Evolutionary conservation across 2,797 vertebrate genomes (phyloP).

Genomic region (Sandelia bainsii): DNA sequence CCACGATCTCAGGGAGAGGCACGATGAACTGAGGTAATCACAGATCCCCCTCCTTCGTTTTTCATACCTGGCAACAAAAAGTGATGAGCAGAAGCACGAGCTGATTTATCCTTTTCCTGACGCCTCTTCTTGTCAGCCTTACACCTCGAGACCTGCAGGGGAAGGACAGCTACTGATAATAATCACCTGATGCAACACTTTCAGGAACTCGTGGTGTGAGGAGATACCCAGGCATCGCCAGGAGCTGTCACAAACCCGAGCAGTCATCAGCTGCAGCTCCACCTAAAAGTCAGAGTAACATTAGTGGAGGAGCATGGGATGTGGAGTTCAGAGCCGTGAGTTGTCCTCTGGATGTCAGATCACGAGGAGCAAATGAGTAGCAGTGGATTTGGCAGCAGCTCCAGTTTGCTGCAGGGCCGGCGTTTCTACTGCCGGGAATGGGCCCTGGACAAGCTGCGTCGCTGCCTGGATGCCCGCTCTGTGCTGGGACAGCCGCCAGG

Average conservation of each 20-base stretch:
- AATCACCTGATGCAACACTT: conserved; percentile 48
- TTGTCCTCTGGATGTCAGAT: conserved; percentile 41
- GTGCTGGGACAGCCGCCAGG: conserved; percentile 57
- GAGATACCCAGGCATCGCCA: conserved; percentile 17
- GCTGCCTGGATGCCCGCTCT: conserved; percentile 77
- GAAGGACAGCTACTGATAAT: conserved; percentile 17
- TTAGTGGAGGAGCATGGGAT: conserved; percentile 69
- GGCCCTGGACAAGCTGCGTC: conserved; percentile 86
- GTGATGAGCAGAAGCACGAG: conserved; percentile 22
- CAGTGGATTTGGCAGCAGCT: conserved; percentile 57
- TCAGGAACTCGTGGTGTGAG: conserved; percentile 38
- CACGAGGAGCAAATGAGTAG: conserved; percentile 74
- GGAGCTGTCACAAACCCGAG: conserved; percentile 31
- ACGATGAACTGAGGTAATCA: conserved; percentile 16
- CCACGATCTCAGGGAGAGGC: conserved; percentile 10
- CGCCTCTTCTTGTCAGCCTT: conserved; percentile 11
- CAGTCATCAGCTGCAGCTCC: conserved; percentile 24
- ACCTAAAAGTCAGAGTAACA: not conserved
- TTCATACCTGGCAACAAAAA: conserved; percentile 14
- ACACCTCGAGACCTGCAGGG: conserved; percentile 18
- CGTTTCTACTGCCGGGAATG: conserved; percentile 88
- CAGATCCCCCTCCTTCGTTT: conserved; percentile 12
- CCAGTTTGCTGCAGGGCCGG: conserved; percentile 82
- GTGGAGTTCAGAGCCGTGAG: conserved; percentile 39
- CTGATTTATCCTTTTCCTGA: conserved; percentile 40